These are phyloP conservation scores for Caenorhabditis elegans DNA, from an alignment of 1,140 invertebrate genomes.

Conservation along the genomic window WBcel235 BX284603.4:6814001-6814500, in stretches of 20 bases:
- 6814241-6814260: neutral
- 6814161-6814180: constrained; percentile 4
- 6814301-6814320: neutral
- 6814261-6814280: neutral
- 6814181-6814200: constrained; percentile 14
- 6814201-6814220: constrained; percentile 21
- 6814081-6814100: too few relatives aligned
- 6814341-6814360: neutral
- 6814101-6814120: neutral
- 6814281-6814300: neutral
- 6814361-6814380: constrained; percentile 4
- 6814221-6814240: constrained; percentile 14
- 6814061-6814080: too few relatives aligned
- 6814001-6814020: too few relatives aligned
- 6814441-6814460: neutral
- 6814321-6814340: constrained; percentile 7
- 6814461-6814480: neutral
- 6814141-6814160: neutral
- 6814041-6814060: too few relatives aligned
- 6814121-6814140: neutral
- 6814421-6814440: constrained; percentile 9
- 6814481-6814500: neutral
- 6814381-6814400: neutral
- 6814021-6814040: too few relatives aligned
- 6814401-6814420: neutral